phyloP scores from a whole-genome alignment of 2,113 vertebrate genomes.

The Balaenoptera acutorostrata region DNA sequence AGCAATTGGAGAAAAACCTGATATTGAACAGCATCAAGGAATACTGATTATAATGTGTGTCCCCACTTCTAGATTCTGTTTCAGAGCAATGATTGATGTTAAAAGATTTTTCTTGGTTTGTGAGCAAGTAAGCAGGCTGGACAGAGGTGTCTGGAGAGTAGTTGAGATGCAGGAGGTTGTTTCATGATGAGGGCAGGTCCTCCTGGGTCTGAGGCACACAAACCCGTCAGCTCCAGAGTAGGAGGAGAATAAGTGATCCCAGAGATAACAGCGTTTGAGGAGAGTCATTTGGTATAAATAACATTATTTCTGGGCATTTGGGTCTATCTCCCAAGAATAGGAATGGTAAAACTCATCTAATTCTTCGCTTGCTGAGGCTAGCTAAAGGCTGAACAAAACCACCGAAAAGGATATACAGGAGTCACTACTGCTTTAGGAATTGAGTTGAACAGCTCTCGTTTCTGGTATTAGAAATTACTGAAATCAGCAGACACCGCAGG shows the following conservation, averaged over 20 bases:
- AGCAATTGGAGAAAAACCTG: background rate
- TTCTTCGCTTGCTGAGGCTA: background rate
- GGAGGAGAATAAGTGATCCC: background rate
- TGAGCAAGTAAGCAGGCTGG: background rate
- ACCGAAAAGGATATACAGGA: background rate
- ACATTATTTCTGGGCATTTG: background rate
- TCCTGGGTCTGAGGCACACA: background rate
- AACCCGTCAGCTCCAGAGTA: no score
- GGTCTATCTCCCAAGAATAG: background rate
- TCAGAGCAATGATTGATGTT: background rate
- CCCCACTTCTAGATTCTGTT: background rate
- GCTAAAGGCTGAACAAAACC: background rate
- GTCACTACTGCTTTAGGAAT: background rate
- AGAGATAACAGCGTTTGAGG: background rate
- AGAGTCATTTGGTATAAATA: background rate
- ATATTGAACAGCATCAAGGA: background rate
- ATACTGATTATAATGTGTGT: background rate
- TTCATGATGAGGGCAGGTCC: background rate
- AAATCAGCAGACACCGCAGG: background rate
- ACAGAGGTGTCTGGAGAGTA: background rate
- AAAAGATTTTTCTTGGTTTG: background rate
- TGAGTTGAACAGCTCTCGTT: background rate
- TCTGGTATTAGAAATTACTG: slow-evolving; percentile 7
- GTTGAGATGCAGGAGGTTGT: background rate
- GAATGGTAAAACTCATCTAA: background rate